phyloP scores from a whole-genome alignment of 2,113 vertebrate species.

The Planiliza haematocheilus region DNA sequence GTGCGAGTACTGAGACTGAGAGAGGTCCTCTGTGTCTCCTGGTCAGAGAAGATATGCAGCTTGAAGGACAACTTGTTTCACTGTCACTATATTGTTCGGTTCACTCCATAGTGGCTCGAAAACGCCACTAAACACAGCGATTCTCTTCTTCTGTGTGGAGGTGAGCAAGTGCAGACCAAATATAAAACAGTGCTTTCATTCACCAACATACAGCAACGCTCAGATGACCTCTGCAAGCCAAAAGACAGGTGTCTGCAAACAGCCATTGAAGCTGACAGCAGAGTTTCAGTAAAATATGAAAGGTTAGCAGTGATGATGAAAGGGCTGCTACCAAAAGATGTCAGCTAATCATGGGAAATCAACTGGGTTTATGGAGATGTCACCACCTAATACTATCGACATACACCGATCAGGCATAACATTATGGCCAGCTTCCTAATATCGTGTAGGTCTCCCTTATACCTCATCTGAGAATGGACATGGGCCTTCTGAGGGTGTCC shows the following conservation, averaged over 20 bases:
- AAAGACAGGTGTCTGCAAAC: constrained; percentile 43
- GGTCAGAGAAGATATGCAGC: constrained; percentile 37
- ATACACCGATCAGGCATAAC: not conserved
- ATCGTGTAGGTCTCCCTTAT: no score
- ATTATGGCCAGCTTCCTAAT: no score
- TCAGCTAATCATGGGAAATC: constrained; percentile 52
- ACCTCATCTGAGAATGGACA: no score
- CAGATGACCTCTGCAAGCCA: constrained; percentile 10
- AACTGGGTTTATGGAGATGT: constrained; percentile 54
- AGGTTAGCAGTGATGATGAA: constrained; percentile 40
- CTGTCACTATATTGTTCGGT: constrained; percentile 32
- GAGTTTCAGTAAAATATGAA: constrained; percentile 44
- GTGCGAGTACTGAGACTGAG: no score
- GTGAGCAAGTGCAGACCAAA: not conserved
- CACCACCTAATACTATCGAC: constrained; percentile 34
- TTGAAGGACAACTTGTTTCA: constrained; percentile 37
- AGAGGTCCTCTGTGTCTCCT: constrained; percentile 13
- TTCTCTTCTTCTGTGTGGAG: not conserved
- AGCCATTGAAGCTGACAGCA: constrained; percentile 41
- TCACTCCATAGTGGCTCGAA: constrained; percentile 11
- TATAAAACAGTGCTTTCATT: not conserved
- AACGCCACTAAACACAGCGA: constrained; percentile 26
- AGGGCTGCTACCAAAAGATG: constrained; percentile 22
- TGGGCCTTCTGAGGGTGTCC: no score
- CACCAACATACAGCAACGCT: constrained; percentile 5